Conservation (phyloP, 1,140 invertebrate species). For the Sitodiplosis mosellana region DNA sequence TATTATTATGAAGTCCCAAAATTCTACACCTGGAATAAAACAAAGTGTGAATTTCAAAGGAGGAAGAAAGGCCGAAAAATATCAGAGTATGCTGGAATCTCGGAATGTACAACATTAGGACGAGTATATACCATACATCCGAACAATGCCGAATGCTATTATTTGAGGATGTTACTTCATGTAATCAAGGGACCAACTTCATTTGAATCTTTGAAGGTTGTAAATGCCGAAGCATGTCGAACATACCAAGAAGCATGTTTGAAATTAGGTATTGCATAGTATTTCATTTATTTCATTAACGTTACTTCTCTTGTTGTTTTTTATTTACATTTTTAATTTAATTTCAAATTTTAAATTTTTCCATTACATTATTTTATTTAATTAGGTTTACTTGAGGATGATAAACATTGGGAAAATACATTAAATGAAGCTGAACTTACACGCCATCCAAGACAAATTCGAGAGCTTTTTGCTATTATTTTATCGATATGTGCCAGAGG, state of each 20-base stretch:
- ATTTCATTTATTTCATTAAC: too few species aligned
- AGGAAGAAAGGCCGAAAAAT: constrained; percentile 9
- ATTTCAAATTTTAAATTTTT: too few species aligned
- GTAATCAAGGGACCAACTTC: constrained; percentile 22
- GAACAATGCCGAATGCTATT: constrained; percentile 21
- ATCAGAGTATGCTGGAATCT: constrained; percentile 12
- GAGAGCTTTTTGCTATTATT: constrained; percentile 24
- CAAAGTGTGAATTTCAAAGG: constrained; percentile 11
- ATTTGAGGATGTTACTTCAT: constrained; percentile 21
- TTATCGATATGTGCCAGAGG: too few species aligned
- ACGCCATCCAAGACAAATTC: constrained; percentile 20
- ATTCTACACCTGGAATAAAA: constrained; percentile 25
- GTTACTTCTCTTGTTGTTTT: too few species aligned
- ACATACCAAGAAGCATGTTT: constrained; percentile 24
- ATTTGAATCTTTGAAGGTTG: constrained; percentile 21
- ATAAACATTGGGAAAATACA: constrained; percentile 17
- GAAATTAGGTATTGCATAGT: too few species aligned
- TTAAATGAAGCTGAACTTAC: constrained; percentile 16
- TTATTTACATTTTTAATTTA: too few species aligned
- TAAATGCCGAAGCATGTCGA: constrained; percentile 18
- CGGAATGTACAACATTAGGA: constrained; percentile 13
- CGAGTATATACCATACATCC: constrained; percentile 25
- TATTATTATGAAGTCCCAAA: constrained; percentile 24
- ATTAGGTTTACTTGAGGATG: constrained; percentile 21
- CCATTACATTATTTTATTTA: too few species aligned